Evolutionary conservation across 2,888 invertebrate species (phyloP), one percentile per base, ranked within the genome.

Genomic region (Drosophila putrida): DNA sequence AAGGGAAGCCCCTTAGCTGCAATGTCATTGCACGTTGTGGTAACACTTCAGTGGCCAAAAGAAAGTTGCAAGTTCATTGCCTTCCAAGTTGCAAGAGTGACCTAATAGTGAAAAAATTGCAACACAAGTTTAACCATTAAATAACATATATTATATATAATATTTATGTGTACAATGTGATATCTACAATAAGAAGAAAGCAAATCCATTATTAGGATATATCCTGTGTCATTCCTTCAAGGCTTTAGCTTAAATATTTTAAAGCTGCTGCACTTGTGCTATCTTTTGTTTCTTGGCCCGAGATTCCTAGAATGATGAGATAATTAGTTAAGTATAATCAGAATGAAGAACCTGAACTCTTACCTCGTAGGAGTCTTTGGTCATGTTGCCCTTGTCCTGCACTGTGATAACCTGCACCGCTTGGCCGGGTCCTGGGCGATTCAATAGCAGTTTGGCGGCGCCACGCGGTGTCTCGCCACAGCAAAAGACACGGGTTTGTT

Each of bases 321-420:
- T 8, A 25, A 8, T 36, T 53, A 39, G 9, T 27, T 4, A 9
- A 10, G 51, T 36, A 28, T 11, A 36, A 2, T 31, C 8, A n/a
- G 13, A 8, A 1, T 13, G 15, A 10, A 35, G 25, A 36, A 20
- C 27, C 33, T 27, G 0, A 49, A 13, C 0, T 0, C 0, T 25
- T 15, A 73, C 89, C 64, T 83, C 84, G 27, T 63, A 69, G 11
- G 51, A 35, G 8, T 72, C 73, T 28, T 9, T 71, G 50, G n/a
- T 71, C 62, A 55, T 31, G n/a, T 69, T 85, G 38, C 54, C 75
- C 15, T 66, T 78, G 9, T 46, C 70, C 46, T 88, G 78, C 59
- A 75, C 72, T 8, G 94, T 94, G 83, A 95, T 93, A 31, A 96
- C 95, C 93, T 96, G 95, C 11, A 96, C 95, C 0, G 96, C 96